Evolutionary conservation across 2,888 invertebrate species (phyloP).

Genomic region (Dicycla oo): DNA sequence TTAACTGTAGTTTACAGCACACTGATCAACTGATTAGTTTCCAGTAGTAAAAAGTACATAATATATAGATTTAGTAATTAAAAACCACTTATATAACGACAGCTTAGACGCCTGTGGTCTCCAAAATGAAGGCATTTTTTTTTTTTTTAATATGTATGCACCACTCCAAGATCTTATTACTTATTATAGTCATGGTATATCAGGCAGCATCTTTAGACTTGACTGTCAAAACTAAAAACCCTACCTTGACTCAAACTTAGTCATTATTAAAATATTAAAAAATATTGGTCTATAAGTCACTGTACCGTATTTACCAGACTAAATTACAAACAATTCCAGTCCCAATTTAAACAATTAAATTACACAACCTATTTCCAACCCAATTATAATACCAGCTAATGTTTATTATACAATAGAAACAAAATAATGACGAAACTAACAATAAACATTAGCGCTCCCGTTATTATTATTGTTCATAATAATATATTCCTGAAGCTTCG

Average conservation of each 20-base stretch:
- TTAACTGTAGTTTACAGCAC: no score
- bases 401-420: conserved; percentile 34
- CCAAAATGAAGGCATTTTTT: no score
- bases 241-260: not conserved
- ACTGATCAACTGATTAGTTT: not conserved
- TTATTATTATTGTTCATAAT: conserved; percentile 61
- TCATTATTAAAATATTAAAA: not conserved
- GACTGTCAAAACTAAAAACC: no score
- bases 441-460: conserved; percentile 33
- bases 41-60: no score
- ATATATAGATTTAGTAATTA: not conserved
- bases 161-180: not conserved
- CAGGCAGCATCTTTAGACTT: not conserved
- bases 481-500: conserved; percentile 65
- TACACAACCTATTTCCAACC: conserved; percentile 27
- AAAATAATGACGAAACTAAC: conserved; percentile 36
- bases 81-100: not conserved
- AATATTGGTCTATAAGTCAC: not conserved
- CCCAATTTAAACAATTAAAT: conserved; percentile 7
- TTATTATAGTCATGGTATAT: not conserved
- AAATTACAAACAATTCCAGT: not conserved
- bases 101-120: not conserved
- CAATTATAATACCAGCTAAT: conserved; percentile 39
- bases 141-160: no score
- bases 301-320: not conserved